Evolutionary conservation across 1,140 invertebrate species (phyloP), one percentile per base, ranked within the genome.

Genomic region (Ridgeia piscesae): DNA sequence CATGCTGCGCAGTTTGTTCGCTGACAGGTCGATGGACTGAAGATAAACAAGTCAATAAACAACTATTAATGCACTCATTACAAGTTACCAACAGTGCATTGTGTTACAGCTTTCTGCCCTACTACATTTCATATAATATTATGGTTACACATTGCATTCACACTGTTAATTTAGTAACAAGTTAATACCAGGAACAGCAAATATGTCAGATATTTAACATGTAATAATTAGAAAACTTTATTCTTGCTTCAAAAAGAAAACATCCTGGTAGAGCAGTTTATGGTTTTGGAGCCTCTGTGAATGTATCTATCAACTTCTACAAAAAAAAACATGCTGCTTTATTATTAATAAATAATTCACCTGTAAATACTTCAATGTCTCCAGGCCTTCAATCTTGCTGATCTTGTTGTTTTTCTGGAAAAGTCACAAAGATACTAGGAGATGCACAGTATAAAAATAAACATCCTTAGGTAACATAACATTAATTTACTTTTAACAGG

Each of bases 381-480:
- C 94, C 8, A 96, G 34, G 92, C 95, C 95, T 94, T 95, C 94
- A 89, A 96, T 95, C 91, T 93, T 94, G 58, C 93, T 95, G 58
- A 96, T 93, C 77, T 95, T 93, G 93, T 96, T 96, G 92, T 95
- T 94, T 92, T 94, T 94, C 95, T 96, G 93, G 35, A 95, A 94
- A 92, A 91, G 92, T 93, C 91, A 91, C 4, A 93, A 9, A 21
- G 58, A 77, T 77, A 33, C 2, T 35, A 48, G 34, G 31, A 11
- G 34, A 17, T 48, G 33, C 33, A 92, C 34, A 4, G 31, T 77
- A 77, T 1, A 77, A 42, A 77, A 77, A 9, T 21, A 77, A 31
- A 42, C 11, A 42, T 42, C 4, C 42, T 42, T 42, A 42, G 42
- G 11, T 77, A 77, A 77, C 17, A 77, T 77, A 77, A 77, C 58